phyloP scores from a whole-genome alignment of 1,140 invertebrate species.

The Hormaphis cornu region DNA sequence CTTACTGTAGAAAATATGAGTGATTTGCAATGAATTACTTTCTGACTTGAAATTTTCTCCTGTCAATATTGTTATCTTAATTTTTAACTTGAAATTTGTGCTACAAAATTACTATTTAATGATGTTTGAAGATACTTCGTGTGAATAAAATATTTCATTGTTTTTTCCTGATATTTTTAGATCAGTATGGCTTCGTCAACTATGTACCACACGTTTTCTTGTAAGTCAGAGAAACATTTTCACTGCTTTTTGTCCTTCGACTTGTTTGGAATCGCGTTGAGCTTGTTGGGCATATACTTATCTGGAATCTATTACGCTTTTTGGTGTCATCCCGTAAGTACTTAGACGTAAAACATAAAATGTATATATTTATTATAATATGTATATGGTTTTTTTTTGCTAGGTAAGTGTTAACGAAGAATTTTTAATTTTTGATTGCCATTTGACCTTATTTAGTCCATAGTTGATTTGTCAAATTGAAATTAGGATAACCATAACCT shows the following conservation, averaged over 20 bases:
- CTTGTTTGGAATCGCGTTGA: slow-evolving; percentile 84
- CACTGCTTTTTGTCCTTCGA: slow-evolving; percentile 81
- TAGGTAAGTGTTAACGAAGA: neutral
- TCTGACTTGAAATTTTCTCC: too few relatives aligned
- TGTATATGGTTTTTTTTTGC: neutral
- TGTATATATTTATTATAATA: neutral
- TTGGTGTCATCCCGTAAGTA: slow-evolving; percentile 82
- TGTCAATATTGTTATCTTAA: too few relatives aligned
- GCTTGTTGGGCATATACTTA: slow-evolving; percentile 85
- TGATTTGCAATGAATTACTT: too few relatives aligned
- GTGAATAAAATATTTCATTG: too few relatives aligned
- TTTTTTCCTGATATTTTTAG: slow-evolving; percentile 46
- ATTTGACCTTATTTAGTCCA: too few relatives aligned
- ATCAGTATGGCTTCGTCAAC: slow-evolving; percentile 87
- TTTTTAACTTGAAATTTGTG: too few relatives aligned
- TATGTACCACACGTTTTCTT: slow-evolving; percentile 89
- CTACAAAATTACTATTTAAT: too few relatives aligned
- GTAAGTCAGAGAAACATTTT: slow-evolving; percentile 77
- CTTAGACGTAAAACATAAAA: too few relatives aligned
- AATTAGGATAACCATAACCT: too few relatives aligned
- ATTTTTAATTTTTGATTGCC: slow-evolving; percentile 5
- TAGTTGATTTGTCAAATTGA: too few relatives aligned
- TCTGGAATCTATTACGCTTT: slow-evolving; percentile 95
- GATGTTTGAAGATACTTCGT: too few relatives aligned
- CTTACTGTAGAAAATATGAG: too few relatives aligned